phyloP scores from a whole-genome alignment of 2,113 vertebrate genomes.

The Spermophilus dauricus region DNA sequence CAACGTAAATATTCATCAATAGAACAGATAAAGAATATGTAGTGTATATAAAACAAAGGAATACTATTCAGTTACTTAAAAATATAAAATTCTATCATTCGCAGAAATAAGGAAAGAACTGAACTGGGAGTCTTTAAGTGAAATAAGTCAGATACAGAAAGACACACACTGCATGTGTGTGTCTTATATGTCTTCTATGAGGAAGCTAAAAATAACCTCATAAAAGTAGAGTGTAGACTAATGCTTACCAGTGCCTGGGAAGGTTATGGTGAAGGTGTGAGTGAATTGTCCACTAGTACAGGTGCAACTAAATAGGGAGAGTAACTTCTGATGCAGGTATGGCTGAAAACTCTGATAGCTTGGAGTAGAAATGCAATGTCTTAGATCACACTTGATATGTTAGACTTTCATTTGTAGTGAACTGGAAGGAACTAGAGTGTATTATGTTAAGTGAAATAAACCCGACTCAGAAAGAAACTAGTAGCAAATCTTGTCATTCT shows the following conservation, averaged over 20 bases:
- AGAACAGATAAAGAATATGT: not conserved
- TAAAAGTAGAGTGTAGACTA: not conserved
- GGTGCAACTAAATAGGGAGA: not conserved
- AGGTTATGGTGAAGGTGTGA: not conserved
- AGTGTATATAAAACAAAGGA: not conserved
- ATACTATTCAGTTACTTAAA: not conserved
- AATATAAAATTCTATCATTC: too few species aligned
- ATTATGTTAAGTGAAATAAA: not conserved
- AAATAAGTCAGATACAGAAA: too few species aligned
- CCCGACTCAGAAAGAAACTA: not conserved
- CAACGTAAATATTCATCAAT: not conserved
- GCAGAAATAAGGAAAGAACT: too few species aligned
- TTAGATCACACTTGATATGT: not conserved
- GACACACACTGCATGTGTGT: not conserved
- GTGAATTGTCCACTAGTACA: not conserved
- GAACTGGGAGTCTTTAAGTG: too few species aligned
- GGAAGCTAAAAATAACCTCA: not conserved
- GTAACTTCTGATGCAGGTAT: not conserved
- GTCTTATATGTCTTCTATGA: not conserved
- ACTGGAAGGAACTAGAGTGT: not conserved
- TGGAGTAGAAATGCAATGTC: not conserved
- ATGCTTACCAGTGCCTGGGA: not conserved
- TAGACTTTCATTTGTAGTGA: not conserved
- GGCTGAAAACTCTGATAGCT: not conserved
- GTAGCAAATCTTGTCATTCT: not conserved